Evolutionary conservation across 2,113 vertebrate species (phyloP), one percentile per base, ranked within the genome.

Genomic region (Holacanthus passer): DNA sequence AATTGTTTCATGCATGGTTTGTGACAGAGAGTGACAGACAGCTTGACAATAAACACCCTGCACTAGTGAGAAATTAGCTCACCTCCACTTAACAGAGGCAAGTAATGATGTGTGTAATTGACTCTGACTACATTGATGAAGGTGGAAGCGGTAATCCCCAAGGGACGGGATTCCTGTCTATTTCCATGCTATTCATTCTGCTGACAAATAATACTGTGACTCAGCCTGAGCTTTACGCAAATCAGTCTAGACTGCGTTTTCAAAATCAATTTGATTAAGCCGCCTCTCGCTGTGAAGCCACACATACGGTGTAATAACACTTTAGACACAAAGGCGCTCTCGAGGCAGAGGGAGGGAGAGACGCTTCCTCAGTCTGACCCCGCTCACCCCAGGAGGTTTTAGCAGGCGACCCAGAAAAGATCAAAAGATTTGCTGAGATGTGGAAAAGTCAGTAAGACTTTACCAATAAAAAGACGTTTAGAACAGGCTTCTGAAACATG

Each of bases 91-190:
- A 90, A 82, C 83, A 73, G 79, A 41, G 79, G 84, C 71, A 48
- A 73, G 83, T 88, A 91, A 87, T 83, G 88, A 89, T 88, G 89
- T 89, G 90, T 92, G 88, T 93, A 93, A 94, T 94, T 90, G 85
- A 86, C 79, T 85, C 87, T 78, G 88, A 89, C 90, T 88, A 82
- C 75, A 64, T 43, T 90, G 79, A 91, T 87, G 79, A 89, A 86
- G 70, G 81, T 41, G 81, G 69, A 50, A 55, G 78, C 56, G 41
- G 83, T 83, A 86, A 91, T 92, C 84, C 87, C 87, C 59, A 3
- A 35, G 63, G 77, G 87, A 74, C 1, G 22, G 62, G 82, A 81
- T 84, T 86, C 79, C 86, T 79, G 69, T 79, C 82, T 73, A 27
- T 70, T 50, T 83, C 70, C 70, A 43, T 74, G 88, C 27, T 70